Conservation (phyloP, 1,140 invertebrate genomes). For the Hesperophylax magnus region DNA sequence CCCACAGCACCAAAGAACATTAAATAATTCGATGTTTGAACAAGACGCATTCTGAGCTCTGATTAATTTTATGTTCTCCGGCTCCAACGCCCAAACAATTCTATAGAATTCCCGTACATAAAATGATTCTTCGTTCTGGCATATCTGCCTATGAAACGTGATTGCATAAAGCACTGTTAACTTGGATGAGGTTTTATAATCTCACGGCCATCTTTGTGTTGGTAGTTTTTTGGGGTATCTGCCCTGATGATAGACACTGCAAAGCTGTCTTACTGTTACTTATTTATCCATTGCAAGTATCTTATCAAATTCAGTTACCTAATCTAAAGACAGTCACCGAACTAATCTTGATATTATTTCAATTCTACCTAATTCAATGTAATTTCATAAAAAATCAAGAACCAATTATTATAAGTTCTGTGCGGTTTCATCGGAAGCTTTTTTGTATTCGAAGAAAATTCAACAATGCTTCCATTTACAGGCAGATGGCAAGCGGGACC, state of each 20-base stretch:
- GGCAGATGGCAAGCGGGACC: conserved; percentile 15
- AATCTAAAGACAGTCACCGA: neutral
- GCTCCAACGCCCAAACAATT: too few species aligned
- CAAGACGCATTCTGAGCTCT: neutral
- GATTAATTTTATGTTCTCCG: too few species aligned
- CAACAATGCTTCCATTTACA: neutral
- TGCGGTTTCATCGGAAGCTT: conserved; percentile 3
- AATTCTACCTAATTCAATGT: neutral
- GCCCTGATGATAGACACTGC: too few species aligned
- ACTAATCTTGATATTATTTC: neutral
- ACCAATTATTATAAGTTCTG: neutral
- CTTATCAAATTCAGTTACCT: conserved; percentile 1
- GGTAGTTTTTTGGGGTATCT: too few species aligned
- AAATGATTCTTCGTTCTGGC: too few species aligned
- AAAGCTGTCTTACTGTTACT: too few species aligned
- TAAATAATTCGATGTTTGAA: neutral
- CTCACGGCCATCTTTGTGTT: too few species aligned
- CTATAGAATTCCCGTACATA: too few species aligned
- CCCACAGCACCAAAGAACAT: neutral
- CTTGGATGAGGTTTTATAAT: too few species aligned
- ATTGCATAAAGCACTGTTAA: too few species aligned
- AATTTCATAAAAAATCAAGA: neutral
- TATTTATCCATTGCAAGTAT: neutral
- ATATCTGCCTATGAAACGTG: too few species aligned
- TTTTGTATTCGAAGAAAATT: neutral